phyloP scores from a whole-genome alignment of 2,113 vertebrate genomes.

The Entomyzon cyanotis region DNA sequence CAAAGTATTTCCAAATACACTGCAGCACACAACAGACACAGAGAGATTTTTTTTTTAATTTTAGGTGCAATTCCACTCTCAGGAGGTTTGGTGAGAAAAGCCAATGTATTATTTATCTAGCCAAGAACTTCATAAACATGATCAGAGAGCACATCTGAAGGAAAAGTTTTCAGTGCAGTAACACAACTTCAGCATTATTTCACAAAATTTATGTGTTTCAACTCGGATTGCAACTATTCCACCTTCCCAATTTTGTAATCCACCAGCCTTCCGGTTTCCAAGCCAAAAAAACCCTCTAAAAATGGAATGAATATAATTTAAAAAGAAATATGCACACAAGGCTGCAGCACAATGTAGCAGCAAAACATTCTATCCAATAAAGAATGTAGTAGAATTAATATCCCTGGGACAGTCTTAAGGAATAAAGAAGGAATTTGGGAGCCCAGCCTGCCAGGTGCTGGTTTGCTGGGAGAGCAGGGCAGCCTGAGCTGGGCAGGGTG shows the following conservation, averaged over 20 bases:
- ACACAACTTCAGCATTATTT: background rate
- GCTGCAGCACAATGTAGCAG: background rate
- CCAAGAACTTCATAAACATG: background rate
- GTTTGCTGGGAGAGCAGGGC: background rate
- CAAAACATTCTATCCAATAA: background rate
- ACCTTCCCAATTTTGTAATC: background rate
- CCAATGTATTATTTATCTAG: background rate
- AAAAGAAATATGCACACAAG: accelerated
- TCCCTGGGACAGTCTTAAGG: background rate
- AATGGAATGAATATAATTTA: background rate
- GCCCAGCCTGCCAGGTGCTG: background rate
- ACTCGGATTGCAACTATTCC: background rate
- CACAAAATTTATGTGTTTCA: background rate
- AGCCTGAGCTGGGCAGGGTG: accelerated
- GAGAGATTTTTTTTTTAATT: background rate
- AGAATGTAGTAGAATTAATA: background rate
- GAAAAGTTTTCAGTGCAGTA: background rate
- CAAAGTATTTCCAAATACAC: background rate
- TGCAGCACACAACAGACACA: background rate
- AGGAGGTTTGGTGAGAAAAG: background rate
- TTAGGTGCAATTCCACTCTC: background rate
- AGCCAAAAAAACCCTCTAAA: background rate
- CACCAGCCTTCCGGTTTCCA: background rate
- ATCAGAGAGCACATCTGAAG: background rate
- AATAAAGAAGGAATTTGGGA: background rate